Evolutionary conservation across 1,140 invertebrate species (phyloP).

Genomic region (Drosophila serrata): DNA sequence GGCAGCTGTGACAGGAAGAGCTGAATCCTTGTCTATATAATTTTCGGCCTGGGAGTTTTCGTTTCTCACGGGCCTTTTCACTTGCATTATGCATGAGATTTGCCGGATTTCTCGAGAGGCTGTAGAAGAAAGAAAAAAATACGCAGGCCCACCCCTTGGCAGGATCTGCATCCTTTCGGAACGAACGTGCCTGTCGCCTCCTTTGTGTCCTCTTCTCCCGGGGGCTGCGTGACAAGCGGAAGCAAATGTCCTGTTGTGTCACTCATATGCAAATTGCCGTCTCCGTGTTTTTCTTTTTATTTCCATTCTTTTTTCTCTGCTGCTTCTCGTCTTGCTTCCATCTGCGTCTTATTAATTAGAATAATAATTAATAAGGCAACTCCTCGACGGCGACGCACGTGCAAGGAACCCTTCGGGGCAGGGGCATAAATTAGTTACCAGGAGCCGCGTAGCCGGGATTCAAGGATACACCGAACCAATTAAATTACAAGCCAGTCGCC

Average conservation of each 20-base stretch:
- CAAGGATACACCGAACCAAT: slow-evolving; percentile 72
- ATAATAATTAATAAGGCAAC: slow-evolving; percentile 84
- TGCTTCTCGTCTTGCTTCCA: slow-evolving; percentile 18
- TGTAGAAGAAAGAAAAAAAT: slow-evolving; percentile 12
- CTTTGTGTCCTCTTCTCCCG: slow-evolving; percentile 51
- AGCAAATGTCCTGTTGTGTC: slow-evolving; percentile 83
- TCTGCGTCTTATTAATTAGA: slow-evolving; percentile 82
- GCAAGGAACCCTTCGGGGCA: slow-evolving; percentile 32
- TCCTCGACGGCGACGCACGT: slow-evolving; percentile 67
- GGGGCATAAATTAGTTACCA: slow-evolving; percentile 74
- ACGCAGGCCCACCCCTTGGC: slow-evolving; percentile 1
- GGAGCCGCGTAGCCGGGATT: slow-evolving; percentile 17
- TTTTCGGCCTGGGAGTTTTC: slow-evolving; percentile 47
- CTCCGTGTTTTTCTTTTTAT: slow-evolving; percentile 38
- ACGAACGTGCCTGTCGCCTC: slow-evolving; percentile 64
- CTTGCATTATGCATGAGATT: slow-evolving; percentile 77
- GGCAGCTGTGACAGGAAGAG: slow-evolving; percentile 43
- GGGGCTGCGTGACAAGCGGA: slow-evolving; percentile 71
- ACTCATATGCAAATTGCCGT: slow-evolving; percentile 83
- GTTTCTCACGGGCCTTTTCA: slow-evolving; percentile 73
- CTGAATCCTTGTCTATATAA: slow-evolving; percentile 23
- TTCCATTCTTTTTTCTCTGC: slow-evolving; percentile 11
- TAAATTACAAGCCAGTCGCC: slow-evolving; percentile 77
- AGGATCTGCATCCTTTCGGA: slow-evolving; percentile 27
- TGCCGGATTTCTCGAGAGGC: slow-evolving; percentile 33